A percentile compares a stretch with the other conserved stretches of the same genome.
These are phyloP conservation scores for Thaumatotibia leucotreta DNA, from an alignment of 1,140 invertebrate species.

Conservation along the genomic window DNA sequence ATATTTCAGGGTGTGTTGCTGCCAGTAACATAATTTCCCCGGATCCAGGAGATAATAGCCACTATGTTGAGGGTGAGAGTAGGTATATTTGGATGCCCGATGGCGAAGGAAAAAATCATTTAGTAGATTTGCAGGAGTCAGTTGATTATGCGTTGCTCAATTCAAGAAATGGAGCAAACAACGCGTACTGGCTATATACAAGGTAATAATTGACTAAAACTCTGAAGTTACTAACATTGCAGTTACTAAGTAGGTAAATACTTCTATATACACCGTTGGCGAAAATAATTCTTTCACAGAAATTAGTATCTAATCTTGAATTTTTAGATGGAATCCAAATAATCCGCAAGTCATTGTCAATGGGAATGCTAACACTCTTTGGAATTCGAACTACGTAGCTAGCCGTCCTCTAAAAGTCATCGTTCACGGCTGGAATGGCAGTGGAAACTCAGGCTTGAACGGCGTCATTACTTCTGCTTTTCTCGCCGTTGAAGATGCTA, in stretches of 20 bases:
- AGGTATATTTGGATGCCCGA: no score
- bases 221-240: no score
- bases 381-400: constrained; percentile 33
- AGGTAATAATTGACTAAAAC: not conserved
- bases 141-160: constrained; percentile 21
- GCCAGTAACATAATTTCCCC: constrained; percentile 26
- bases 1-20: constrained; percentile 36
- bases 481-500: constrained; percentile 52
- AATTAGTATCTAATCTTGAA: no score
- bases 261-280: no score
- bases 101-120: no score
- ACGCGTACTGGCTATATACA: constrained; percentile 18
- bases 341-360: constrained; percentile 27
- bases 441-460: constrained; percentile 29
- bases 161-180: constrained; percentile 42
- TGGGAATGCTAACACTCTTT: constrained; percentile 28
- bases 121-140: no score
- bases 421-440: constrained; percentile 41
- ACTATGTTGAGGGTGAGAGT: no score
- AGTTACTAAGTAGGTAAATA: no score
- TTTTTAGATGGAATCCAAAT: constrained; percentile 33
- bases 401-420: constrained; percentile 35
- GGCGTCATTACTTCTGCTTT: constrained; percentile 25
- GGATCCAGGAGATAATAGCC: no score
- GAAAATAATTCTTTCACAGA: no score